Conservation (phyloP, 2,113 vertebrate genomes). For the Chaetura pelagica region DNA sequence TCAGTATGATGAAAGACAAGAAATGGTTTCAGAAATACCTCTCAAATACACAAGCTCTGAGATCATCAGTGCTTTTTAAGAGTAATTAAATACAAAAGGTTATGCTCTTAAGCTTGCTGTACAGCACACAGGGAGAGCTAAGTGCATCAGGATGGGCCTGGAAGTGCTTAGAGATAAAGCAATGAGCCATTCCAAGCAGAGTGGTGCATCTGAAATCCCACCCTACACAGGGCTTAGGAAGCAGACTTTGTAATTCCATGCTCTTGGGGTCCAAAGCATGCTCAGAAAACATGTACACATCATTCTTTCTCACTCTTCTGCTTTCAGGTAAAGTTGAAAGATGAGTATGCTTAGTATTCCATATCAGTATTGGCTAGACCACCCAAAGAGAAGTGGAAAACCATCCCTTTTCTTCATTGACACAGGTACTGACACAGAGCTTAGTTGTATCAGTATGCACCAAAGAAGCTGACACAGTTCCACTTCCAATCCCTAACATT, state of each 20-base stretch:
- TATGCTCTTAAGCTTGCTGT: not conserved
- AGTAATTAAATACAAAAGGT: not conserved
- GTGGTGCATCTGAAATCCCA: not conserved
- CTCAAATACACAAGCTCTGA: not conserved
- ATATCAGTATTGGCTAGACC: not conserved
- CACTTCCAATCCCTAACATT: not conserved
- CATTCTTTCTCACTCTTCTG: not conserved
- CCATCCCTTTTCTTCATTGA: not conserved
- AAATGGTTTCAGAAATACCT: not conserved
- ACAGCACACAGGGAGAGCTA: not conserved
- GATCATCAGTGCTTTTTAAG: not conserved
- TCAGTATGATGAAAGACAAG: not conserved
- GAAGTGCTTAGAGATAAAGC: not conserved
- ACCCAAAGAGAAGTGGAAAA: not conserved
- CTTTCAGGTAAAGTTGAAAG: not conserved
- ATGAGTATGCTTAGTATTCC: not conserved
- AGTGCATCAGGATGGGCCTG: not conserved
- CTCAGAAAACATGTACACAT: not conserved
- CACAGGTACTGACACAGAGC: not conserved
- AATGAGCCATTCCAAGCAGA: not conserved
- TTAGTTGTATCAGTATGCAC: not conserved
- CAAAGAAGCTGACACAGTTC: not conserved
- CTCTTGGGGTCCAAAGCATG: not conserved
- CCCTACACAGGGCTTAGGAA: not conserved
- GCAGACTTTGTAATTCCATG: not conserved